phyloP scores from a whole-genome alignment of 1,140 invertebrate genomes.

The Spodoptera frugiperda region DNA sequence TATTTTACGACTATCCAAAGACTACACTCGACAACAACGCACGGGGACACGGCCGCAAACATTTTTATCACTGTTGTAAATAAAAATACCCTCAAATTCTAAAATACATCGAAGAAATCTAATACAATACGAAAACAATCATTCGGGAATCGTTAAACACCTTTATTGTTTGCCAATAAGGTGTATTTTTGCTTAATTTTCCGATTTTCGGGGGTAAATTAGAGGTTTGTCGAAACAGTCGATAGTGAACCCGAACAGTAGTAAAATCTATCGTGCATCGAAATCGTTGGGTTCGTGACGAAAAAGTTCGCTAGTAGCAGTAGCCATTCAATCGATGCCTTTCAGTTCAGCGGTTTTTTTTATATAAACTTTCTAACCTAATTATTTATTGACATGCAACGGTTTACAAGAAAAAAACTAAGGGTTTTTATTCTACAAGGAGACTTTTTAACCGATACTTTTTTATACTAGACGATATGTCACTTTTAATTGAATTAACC shows the following conservation, averaged over 20 bases:
- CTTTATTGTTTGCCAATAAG: conserved; percentile 41
- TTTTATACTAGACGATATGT: no score
- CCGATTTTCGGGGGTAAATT: conserved; percentile 27
- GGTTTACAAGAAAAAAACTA: conserved; percentile 22
- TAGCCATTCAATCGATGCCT: conserved; percentile 80
- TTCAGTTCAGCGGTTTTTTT: conserved; percentile 72
- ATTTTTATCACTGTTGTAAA: conserved; percentile 80
- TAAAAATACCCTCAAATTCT: conserved; percentile 74
- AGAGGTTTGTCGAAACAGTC: conserved; percentile 57
- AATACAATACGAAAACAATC: conserved; percentile 16
- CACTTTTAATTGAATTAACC: no score
- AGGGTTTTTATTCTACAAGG: conserved; percentile 4
- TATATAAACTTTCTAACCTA: conserved; percentile 70
- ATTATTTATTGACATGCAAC: conserved; percentile 76
- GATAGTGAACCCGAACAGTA: conserved; percentile 67
- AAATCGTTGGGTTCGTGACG: conserved; percentile 75
- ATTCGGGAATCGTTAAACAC: conserved; percentile 37
- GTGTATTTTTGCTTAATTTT: conserved; percentile 48
- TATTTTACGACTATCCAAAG: conserved; percentile 55
- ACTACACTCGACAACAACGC: conserved; percentile 60
- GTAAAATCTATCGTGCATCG: conserved; percentile 80
- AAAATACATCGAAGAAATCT: conserved; percentile 64
- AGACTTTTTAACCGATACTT: background rate
- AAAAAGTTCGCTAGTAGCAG: conserved; percentile 72
- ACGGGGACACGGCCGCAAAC: conserved; percentile 73